phyloP scores from a whole-genome alignment of 1,140 invertebrate genomes.

The Magallana ariakensis region DNA sequence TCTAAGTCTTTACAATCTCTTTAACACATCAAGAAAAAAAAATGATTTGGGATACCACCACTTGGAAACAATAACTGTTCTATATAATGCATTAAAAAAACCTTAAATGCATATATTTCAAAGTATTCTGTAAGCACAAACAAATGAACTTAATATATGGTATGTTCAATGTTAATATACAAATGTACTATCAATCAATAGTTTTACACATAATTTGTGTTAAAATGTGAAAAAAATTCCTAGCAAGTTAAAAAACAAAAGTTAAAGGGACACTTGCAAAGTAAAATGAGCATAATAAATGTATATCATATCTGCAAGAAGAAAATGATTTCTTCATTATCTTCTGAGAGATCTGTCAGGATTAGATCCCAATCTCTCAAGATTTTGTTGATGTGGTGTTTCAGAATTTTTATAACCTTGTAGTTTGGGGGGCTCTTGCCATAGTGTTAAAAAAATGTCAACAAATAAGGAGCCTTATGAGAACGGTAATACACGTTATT shows the following conservation, averaged over 20 bases:
- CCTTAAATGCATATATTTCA: too few relatives aligned
- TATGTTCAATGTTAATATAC: too few relatives aligned
- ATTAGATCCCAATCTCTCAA: background rate
- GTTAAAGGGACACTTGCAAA: too few relatives aligned
- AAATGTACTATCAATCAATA: too few relatives aligned
- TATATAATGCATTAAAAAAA: background rate
- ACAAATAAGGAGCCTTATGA: conserved; percentile 21
- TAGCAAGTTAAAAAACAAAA: too few relatives aligned
- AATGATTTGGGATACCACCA: too few relatives aligned
- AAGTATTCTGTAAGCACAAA: too few relatives aligned
- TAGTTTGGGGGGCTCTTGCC: background rate
- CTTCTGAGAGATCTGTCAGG: background rate
- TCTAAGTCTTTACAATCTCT: conserved; percentile 19
- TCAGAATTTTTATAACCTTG: background rate
- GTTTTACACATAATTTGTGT: too few relatives aligned
- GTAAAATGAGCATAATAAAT: background rate
- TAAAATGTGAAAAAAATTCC: too few relatives aligned
- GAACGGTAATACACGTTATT: background rate
- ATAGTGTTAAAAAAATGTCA: conserved; percentile 27
- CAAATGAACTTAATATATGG: too few relatives aligned
- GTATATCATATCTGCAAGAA: background rate
- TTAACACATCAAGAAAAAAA: background rate
- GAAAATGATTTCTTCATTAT: conserved; percentile 1
- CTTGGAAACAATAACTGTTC: too few relatives aligned
- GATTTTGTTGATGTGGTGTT: background rate